These are phyloP conservation scores for cattle (Bos taurus) DNA, from an alignment of 2,113 vertebrate genomes.

Conservation along the genomic window DNA sequence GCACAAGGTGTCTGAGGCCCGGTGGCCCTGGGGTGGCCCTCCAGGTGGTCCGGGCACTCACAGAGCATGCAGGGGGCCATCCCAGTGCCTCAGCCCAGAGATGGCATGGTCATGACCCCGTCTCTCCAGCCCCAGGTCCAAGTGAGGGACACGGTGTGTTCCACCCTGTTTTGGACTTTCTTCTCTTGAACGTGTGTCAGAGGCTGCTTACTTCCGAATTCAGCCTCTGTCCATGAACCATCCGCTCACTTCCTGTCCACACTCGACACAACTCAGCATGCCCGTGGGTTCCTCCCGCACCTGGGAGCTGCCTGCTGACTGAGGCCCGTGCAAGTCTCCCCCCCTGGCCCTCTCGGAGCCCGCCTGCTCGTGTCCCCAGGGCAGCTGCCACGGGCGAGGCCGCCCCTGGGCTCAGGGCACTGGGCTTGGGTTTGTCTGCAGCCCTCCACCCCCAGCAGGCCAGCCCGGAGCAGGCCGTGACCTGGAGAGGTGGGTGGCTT, in stretches of 20 bases:
- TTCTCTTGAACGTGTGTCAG: not conserved
- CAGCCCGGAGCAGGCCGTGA: rapidly evolving
- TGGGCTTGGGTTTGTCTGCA: not conserved
- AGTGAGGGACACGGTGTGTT: not conserved
- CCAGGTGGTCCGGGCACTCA: not conserved
- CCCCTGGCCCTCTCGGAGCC: not conserved
- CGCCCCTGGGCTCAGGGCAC: rapidly evolving
- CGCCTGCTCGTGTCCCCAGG: not conserved
- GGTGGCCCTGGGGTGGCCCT: not conserved
- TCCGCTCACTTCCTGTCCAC: not conserved
- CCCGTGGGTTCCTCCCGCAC: not conserved
- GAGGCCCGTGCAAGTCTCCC: not conserved
- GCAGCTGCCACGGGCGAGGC: too few relatives aligned
- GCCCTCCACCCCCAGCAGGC: rapidly evolving
- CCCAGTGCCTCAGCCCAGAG: not conserved
- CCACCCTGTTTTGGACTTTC: not conserved
- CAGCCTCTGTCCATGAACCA: not conserved
- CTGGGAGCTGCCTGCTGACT: not conserved
- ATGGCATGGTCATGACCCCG: not conserved
- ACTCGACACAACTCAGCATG: too few relatives aligned
- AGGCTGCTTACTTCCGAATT: not conserved
- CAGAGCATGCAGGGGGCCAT: not conserved
- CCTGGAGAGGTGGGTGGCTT: not conserved
- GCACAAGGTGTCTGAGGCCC: rapidly evolving
- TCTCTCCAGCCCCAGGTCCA: not conserved